Base-by-base conservation (phyloP, 30 jellyfish, hydroid and myxozoan species). In the Catostylus mosaicus region DNA sequence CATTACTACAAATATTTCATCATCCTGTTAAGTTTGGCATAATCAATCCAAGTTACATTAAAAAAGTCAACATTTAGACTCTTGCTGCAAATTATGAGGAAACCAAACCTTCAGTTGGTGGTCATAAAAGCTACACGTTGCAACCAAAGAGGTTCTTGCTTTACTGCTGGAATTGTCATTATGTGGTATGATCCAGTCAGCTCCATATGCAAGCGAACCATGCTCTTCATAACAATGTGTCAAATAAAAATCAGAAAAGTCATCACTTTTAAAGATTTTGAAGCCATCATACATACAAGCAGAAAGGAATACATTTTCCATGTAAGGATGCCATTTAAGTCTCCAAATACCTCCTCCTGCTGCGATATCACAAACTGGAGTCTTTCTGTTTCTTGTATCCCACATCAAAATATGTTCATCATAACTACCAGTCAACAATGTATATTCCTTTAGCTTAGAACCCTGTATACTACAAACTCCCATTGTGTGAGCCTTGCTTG, bases 341-440 rank as follows among this genome's bases (percentile, higher is more conserved):
- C 98, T 89, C 98, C 98, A 92, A 8, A 92, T 97, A 36, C 98
- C 98, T 22, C 98, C 98, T 5, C 98, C 97, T 24, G 93, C 35
- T 9, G 80, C 87, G 2, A 78, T 61, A 20, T 51, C 79, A 40
- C 80, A 35, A 20, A 92, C 31, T 24, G 98, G 98, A 45, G 32
- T 46, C 66, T 43, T 73, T 56, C 73, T 85, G 23, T 62, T 59
- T 57, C 98, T 52, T 24, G 92, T 92, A 54, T 92, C 98, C 96
- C 96, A 92, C 9, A 92, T 31, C 14, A 74, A 51, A 10, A 86
- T 52, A 52, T 38, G 66, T 47, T 92, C 98, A 60, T 92, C 98
- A 51, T 92, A 92, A 68, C 98, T 92, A 10, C 98, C 98, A 29
- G 86, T 65, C 59, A 77, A 73, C 20, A 92, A 36, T 1, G 83